Conservation (phyloP, 2,888 invertebrate genomes). For the Dynastes maya region DNA sequence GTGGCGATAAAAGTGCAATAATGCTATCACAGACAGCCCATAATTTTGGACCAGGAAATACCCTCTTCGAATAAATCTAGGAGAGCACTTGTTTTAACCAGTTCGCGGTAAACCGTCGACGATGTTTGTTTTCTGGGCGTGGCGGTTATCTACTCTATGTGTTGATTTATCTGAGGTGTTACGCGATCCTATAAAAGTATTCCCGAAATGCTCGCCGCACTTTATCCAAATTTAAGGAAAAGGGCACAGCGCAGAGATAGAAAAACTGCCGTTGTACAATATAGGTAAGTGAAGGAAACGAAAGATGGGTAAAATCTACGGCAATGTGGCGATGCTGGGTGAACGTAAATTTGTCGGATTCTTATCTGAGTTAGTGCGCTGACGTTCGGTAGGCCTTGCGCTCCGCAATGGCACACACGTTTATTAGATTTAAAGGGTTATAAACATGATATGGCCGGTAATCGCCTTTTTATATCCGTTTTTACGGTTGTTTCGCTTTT, state of each 20-base stretch:
- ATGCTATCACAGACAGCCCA: conserved; percentile 51
- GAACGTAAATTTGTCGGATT: conserved; percentile 60
- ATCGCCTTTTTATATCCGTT: conserved; percentile 56
- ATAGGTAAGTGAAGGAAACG: conserved; percentile 10
- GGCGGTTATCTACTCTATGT: conserved; percentile 58
- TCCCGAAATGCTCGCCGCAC: conserved; percentile 53
- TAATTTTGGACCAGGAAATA: conserved; percentile 50
- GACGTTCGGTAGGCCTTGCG: conserved; percentile 57
- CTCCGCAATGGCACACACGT: conserved; percentile 56
- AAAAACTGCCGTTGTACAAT: conserved; percentile 31
- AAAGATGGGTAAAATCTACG: neutral
- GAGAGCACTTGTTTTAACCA: conserved; percentile 56
- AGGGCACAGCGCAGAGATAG: conserved; percentile 30
- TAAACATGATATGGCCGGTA: conserved; percentile 57
- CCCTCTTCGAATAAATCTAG: conserved; percentile 53
- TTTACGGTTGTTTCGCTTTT: conserved; percentile 52
- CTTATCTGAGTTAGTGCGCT: conserved; percentile 58
- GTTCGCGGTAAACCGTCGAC: conserved; percentile 52
- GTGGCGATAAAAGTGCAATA: conserved; percentile 50
- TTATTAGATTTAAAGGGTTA: conserved; percentile 58
- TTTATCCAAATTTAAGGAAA: conserved; percentile 55
- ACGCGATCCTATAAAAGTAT: conserved; percentile 57
- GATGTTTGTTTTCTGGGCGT: conserved; percentile 54
- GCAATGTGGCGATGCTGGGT: conserved; percentile 7
- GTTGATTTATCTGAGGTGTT: conserved; percentile 60